A percentile compares a stretch with the other conserved stretches of the same genome.
Evolutionary conservation across 1,140 invertebrate genomes (phyloP).

Genomic region (Procambarus virginalis): DNA sequence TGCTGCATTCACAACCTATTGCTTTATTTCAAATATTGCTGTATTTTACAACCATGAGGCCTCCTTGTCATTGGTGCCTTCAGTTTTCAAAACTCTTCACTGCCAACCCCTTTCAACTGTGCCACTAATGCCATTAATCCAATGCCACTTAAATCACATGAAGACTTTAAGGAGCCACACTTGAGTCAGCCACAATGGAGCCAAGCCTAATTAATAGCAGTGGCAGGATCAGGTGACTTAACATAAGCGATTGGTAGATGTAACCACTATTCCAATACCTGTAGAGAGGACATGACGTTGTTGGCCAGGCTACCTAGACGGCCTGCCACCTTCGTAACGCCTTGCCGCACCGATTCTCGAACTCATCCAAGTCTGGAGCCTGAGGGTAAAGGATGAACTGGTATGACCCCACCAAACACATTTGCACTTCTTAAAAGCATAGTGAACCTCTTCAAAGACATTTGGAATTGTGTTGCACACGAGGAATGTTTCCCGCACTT

Average conservation of each 20-base stretch:
- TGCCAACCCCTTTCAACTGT: not conserved
- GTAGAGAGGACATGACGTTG: conserved; percentile 93
- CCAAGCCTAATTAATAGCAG: not conserved
- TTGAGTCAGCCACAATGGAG: not conserved
- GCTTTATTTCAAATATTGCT: no score
- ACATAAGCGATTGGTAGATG: not conserved
- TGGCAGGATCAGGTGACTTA: not conserved
- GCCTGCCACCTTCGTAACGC: conserved; percentile 96
- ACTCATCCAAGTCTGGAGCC: conserved; percentile 94
- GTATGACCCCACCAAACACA: conserved; percentile 2
- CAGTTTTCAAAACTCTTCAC: not conserved
- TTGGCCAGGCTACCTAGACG: conserved; percentile 94
- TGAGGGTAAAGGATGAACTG: conserved; percentile 67
- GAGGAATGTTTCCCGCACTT: no score
- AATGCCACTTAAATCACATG: not conserved
- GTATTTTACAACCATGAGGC: no score
- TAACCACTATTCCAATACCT: conserved; percentile 76
- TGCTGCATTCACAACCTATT: no score
- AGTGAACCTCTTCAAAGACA: not conserved
- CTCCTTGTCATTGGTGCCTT: not conserved
- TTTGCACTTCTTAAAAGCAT: not conserved
- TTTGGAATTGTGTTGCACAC: no score
- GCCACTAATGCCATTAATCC: not conserved
- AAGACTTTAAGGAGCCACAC: not conserved
- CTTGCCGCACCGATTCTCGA: conserved; percentile 95